These are phyloP conservation scores for Lepus americanus DNA, from an alignment of 2,113 vertebrate species.

Conservation along the genomic window DNA sequence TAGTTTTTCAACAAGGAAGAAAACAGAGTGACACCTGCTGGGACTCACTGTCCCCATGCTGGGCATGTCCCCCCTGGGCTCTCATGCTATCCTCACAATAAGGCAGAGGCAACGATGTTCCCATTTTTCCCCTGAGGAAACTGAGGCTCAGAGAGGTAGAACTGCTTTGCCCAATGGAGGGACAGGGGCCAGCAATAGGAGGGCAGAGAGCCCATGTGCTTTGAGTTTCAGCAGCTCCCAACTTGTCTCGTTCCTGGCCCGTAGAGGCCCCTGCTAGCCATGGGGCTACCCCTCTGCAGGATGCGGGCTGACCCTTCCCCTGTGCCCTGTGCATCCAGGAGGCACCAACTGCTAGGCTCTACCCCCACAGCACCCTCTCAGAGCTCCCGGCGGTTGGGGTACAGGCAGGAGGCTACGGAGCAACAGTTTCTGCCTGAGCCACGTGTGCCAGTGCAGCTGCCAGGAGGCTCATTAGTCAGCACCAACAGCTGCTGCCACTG, in stretches of 20 bases:
- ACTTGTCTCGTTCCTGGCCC: background rate
- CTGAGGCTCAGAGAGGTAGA: background rate
- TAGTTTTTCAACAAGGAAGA: background rate
- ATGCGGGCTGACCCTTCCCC: background rate
- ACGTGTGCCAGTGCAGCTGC: slow-evolving; percentile 49
- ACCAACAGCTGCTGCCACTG: slow-evolving; percentile 74
- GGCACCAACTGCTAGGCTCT: background rate
- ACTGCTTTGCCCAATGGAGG: background rate
- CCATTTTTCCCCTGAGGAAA: background rate
- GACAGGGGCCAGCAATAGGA: background rate
- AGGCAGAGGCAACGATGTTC: background rate
- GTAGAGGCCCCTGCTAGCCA: background rate
- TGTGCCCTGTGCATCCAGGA: background rate
- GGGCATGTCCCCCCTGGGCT: background rate
- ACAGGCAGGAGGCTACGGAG: background rate
- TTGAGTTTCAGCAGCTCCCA: background rate
- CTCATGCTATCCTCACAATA: background rate
- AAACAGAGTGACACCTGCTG: background rate
- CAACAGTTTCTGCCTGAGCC: background rate
- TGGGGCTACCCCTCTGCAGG: background rate
- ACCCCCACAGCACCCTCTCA: background rate
- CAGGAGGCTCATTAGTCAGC: slow-evolving; percentile 69
- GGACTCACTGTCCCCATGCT: background rate
- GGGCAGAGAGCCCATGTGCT: background rate
- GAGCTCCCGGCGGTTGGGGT: background rate